Evolutionary conservation across 53 echinoderm and acorn worm genomes (phyloP).

Genomic region (Hippasteria phrygiana): DNA sequence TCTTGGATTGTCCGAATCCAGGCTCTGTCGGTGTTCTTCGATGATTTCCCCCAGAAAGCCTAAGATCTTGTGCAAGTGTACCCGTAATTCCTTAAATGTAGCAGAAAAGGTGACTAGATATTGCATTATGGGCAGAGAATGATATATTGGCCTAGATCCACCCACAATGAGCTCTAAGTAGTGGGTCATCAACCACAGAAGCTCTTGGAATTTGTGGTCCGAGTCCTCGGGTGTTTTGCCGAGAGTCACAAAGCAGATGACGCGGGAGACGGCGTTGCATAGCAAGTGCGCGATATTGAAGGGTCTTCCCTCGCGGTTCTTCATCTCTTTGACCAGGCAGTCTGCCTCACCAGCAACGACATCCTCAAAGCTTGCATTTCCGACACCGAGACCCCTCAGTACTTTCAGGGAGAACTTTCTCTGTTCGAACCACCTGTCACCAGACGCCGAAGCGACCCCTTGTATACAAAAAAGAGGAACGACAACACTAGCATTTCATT

Average conservation of each 20-base stretch:
- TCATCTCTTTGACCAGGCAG: constrained; percentile 10
- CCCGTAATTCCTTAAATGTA: not conserved
- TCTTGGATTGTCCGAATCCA: not conserved
- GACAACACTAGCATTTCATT: no score
- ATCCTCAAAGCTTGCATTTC: constrained; percentile 60
- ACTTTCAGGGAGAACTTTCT: constrained; percentile 54
- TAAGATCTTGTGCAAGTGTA: not conserved
- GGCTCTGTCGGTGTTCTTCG: not conserved
- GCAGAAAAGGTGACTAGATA: constrained; percentile 8
- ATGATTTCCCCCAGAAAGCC: not conserved
- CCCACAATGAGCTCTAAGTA: not conserved
- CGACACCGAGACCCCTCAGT: constrained; percentile 55
- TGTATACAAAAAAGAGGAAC: no score
- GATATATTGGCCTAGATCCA: not conserved
- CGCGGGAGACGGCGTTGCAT: constrained; percentile 38
- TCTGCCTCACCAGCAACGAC: constrained; percentile 27
- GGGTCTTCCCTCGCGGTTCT: constrained; percentile 30
- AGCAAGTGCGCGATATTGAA: constrained; percentile 47
- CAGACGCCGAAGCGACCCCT: constrained; percentile 47
- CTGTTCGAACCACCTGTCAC: constrained; percentile 57
- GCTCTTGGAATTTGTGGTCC: constrained; percentile 33
- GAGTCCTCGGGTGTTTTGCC: constrained; percentile 55
- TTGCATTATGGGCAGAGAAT: constrained; percentile 3
- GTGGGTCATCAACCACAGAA: not conserved
- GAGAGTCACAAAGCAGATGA: constrained; percentile 53